These are phyloP conservation scores for Girardinus metallicus DNA, from an alignment of 2,797 vertebrate species.

Conservation along the genomic window DNA sequence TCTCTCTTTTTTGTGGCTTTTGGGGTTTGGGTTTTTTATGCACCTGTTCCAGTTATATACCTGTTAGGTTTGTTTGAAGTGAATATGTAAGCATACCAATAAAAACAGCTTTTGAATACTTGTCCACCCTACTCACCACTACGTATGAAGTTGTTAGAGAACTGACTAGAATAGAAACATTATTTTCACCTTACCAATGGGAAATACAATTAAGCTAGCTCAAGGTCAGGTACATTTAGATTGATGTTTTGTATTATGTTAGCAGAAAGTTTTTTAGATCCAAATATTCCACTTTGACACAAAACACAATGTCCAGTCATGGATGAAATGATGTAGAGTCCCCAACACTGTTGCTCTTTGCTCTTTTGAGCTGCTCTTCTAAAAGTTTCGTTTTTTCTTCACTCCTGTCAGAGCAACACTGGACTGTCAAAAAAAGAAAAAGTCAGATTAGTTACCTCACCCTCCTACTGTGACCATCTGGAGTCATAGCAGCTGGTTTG, in stretches of 20 bases:
- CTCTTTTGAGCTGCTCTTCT: constrained; percentile 64
- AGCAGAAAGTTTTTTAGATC: constrained; percentile 16
- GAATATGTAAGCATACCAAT: not conserved
- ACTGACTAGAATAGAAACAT: not conserved
- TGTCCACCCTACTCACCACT: not conserved
- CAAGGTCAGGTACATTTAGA: not conserved
- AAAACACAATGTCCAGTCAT: constrained; percentile 43
- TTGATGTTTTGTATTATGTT: not conserved
- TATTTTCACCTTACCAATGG: not conserved
- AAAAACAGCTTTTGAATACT: not conserved
- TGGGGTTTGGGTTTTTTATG: not conserved
- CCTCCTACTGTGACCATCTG: constrained; percentile 33
- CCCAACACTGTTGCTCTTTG: constrained; percentile 46
- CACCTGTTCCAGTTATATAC: not conserved
- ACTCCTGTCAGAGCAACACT: constrained; percentile 48
- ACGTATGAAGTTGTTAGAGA: not conserved
- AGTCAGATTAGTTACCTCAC: constrained; percentile 32
- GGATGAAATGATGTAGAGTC: constrained; percentile 39
- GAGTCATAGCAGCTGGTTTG: constrained; percentile 39
- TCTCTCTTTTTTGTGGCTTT: not conserved
- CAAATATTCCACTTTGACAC: constrained; percentile 12
- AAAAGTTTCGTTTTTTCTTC: constrained; percentile 64
- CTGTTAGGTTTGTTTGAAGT: not conserved
- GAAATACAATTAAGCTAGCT: not conserved
- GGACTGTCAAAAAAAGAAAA: constrained; percentile 41